Percentiles rank a stretch among this genome's conserved stretches.
Conservation (phyloP, 1,140 invertebrate species). For the Scaptomyza montana region DNA sequence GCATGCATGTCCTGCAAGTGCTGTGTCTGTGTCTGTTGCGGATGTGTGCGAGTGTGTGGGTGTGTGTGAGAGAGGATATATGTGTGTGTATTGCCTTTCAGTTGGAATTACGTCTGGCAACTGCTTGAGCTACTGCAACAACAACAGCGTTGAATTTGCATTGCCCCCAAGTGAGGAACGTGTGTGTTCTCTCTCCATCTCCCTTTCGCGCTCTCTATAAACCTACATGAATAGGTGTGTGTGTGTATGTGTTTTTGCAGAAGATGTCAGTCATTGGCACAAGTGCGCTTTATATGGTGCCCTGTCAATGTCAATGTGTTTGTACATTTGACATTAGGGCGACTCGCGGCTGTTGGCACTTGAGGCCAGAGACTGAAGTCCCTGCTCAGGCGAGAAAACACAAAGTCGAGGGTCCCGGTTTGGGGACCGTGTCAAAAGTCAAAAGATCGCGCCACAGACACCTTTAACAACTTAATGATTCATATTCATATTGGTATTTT, state of each 20-base stretch:
- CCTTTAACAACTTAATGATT: neutral
- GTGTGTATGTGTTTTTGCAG: constrained; percentile 10
- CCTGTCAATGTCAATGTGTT: constrained; percentile 42
- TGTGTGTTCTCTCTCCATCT: constrained; percentile 7
- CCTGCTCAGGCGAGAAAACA: neutral
- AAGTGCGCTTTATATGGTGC: constrained; percentile 57
- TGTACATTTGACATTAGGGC: constrained; percentile 42
- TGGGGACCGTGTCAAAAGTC: neutral
- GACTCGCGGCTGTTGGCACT: constrained; percentile 30
- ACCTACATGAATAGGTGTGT: constrained; percentile 5
- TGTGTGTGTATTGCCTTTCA: constrained; percentile 46
- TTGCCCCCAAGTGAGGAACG: constrained; percentile 36
- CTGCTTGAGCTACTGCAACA: constrained; percentile 46
- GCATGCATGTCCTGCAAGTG: constrained; percentile 28
- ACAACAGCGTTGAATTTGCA: constrained; percentile 57
- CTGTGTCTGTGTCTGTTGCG: constrained; percentile 1
- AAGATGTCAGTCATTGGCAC: constrained; percentile 71
- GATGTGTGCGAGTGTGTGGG: constrained; percentile 1
- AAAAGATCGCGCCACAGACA: neutral
- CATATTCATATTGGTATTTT: neutral
- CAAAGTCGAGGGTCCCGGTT: neutral
- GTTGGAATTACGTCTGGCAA: constrained; percentile 63
- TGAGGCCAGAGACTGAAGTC: neutral
- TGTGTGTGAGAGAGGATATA: constrained; percentile 13
- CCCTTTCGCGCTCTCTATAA: neutral